Conservation (phyloP, 2,888 invertebrate genomes). For the Drosophila infuscata region DNA sequence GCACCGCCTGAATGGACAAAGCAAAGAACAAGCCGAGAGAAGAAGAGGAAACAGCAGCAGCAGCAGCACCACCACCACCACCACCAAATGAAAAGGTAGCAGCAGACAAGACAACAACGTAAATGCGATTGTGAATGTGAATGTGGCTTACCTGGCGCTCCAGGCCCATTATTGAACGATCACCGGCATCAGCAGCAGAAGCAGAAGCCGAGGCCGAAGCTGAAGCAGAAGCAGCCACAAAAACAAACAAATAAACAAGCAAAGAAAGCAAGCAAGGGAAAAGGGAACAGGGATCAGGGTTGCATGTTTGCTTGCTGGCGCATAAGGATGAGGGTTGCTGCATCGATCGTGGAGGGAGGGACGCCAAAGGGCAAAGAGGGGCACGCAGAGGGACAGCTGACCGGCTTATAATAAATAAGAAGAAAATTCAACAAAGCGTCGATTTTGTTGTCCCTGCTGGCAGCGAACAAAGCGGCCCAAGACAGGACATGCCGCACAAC, state of each 20-base stretch:
- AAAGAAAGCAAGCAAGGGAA: background rate
- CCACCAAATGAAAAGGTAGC: constrained; percentile 41
- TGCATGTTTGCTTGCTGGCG: constrained; percentile 45
- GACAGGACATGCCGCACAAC: constrained; percentile 41
- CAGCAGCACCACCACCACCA: constrained; percentile 6
- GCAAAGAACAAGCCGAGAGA: constrained; percentile 28
- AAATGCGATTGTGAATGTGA: constrained; percentile 26
- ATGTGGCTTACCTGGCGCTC: constrained; percentile 76
- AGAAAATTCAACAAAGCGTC: constrained; percentile 49
- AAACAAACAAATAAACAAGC: constrained; percentile 51
- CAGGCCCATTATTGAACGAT: constrained; percentile 70
- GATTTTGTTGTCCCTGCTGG: constrained; percentile 32
- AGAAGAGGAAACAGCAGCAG: constrained; percentile 25
- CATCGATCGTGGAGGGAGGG: constrained; percentile 8
- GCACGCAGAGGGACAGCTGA: constrained; percentile 44
- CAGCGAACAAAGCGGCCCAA: constrained; percentile 45
- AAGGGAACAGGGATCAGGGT: constrained; percentile 41
- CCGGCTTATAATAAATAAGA: constrained; percentile 40
- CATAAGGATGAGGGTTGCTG: constrained; percentile 51
- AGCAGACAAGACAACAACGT: constrained; percentile 30
- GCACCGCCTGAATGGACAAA: constrained; percentile 48
- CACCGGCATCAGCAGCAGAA: constrained; percentile 23
- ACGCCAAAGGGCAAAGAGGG: background rate
- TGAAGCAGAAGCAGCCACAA: constrained; percentile 25
- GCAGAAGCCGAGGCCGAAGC: background rate